A percentile compares a stretch with the other conserved stretches of the same genome.
These are phyloP conservation scores for Nasonia vitripennis DNA, from an alignment of 1,140 invertebrate species.

Conservation along the genomic window DNA sequence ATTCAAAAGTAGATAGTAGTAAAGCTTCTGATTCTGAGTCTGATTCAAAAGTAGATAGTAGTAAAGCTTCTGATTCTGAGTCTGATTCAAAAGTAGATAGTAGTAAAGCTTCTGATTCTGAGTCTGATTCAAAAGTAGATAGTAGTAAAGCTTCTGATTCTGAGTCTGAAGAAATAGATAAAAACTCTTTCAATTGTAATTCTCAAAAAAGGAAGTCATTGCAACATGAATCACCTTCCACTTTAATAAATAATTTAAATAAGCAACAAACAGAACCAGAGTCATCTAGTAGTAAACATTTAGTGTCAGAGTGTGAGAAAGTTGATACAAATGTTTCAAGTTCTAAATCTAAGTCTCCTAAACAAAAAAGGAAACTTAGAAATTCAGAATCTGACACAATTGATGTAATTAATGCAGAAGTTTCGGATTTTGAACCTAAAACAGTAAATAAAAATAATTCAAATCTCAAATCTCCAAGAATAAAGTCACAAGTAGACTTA, in stretches of 20 bases:
- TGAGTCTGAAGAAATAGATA: neutral
- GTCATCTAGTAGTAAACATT: neutral
- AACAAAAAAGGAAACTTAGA: neutral
- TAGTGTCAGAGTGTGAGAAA: neutral
- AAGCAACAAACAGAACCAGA: too few relatives aligned
- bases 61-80: neutral
- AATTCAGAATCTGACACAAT: neutral
- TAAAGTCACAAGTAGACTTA: neutral
- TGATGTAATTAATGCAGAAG: too few relatives aligned
- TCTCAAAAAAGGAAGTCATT: too few relatives aligned
- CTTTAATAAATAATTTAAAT: too few relatives aligned
- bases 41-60: neutral
- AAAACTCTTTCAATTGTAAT: too few relatives aligned
- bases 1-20: too few relatives aligned
- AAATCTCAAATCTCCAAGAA: too few relatives aligned
- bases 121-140: neutral
- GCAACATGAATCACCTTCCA: too few relatives aligned
- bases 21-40: too few relatives aligned
- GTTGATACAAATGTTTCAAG: neutral
- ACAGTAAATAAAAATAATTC: too few relatives aligned
- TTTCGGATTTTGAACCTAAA: too few relatives aligned
- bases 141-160: neutral
- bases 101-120: neutral
- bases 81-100: neutral
- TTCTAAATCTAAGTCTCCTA: neutral